Evolutionary conservation across 2,888 invertebrate species (phyloP).

Genomic region (Anticlea derivata): DNA sequence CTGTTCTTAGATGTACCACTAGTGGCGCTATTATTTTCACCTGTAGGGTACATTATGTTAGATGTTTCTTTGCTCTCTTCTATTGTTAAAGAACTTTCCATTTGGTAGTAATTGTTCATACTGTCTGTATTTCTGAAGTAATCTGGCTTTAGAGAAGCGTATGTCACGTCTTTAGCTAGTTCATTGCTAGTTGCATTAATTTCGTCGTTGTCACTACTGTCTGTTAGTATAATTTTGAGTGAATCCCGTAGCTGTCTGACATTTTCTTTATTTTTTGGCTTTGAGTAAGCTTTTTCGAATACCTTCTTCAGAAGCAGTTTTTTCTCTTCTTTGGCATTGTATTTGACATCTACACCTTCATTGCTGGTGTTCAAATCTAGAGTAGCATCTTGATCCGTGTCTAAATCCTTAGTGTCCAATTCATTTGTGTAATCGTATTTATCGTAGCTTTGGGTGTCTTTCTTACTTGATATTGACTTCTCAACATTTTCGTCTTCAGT

Average conservation of each 20-base stretch:
- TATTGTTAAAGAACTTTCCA: slow-evolving; percentile 39
- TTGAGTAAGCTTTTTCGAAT: slow-evolving; percentile 50
- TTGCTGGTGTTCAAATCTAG: slow-evolving; percentile 35
- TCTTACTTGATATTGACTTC: slow-evolving; percentile 21
- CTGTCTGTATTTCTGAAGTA: slow-evolving; percentile 54
- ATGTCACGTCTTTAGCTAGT: slow-evolving; percentile 49
- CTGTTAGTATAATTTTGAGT: slow-evolving; percentile 57
- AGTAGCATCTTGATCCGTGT: slow-evolving; percentile 36
- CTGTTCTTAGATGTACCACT: slow-evolving; percentile 34
- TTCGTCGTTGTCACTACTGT: slow-evolving; percentile 54
- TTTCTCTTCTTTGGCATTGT: slow-evolving; percentile 49
- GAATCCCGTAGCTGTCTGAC: slow-evolving; percentile 50
- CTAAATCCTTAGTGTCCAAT: slow-evolving; percentile 27
- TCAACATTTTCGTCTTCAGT: slow-evolving; percentile 26
- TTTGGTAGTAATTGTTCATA: slow-evolving; percentile 53
- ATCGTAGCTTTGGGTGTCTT: slow-evolving; percentile 26
- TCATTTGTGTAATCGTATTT: slow-evolving; percentile 26
- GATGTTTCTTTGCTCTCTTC: slow-evolving; percentile 30
- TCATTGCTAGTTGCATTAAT: slow-evolving; percentile 40
- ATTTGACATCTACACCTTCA: slow-evolving; percentile 36
- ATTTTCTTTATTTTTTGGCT: slow-evolving; percentile 47
- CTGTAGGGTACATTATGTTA: slow-evolving; percentile 41
- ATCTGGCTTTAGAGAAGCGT: slow-evolving; percentile 49
- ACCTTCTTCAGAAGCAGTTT: slow-evolving; percentile 57
- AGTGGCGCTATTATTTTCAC: slow-evolving; percentile 42